Conservation (phyloP, 2,888 invertebrate species). For the Peribatodes rhomboidaria region DNA sequence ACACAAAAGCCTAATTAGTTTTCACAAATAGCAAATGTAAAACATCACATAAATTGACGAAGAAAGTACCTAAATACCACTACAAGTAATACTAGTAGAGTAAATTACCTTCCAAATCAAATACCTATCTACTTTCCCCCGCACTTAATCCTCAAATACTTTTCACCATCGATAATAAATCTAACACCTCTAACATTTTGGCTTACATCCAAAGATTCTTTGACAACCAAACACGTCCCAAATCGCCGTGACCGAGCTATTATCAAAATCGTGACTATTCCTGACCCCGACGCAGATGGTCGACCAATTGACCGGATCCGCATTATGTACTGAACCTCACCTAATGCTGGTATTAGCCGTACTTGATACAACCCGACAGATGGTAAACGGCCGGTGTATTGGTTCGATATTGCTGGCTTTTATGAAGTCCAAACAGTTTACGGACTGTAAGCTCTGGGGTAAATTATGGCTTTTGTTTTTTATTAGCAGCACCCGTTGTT, state of each 20-base stretch:
- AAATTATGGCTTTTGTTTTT: constrained; percentile 13
- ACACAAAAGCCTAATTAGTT: no score
- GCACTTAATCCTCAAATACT: no score
- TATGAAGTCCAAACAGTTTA: constrained; percentile 30
- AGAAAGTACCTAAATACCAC: no score
- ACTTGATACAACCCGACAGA: constrained; percentile 64
- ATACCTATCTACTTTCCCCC: no score
- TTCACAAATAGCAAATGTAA: no score
- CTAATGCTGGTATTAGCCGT: constrained; percentile 64
- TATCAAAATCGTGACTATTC: constrained; percentile 57
- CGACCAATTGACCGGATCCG: constrained; percentile 75
- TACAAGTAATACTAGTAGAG: no score
- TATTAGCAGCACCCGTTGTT: neutral
- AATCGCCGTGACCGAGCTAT: constrained; percentile 64
- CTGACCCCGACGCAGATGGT: constrained; percentile 73
- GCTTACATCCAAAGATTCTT: neutral
- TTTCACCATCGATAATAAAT: no score
- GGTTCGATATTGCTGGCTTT: constrained; percentile 34
- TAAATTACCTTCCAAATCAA: no score
- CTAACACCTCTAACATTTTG: no score
- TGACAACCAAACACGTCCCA: constrained; percentile 33
- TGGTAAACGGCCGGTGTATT: constrained; percentile 53
- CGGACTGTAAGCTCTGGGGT: neutral
- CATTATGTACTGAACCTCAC: constrained; percentile 72
- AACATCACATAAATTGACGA: no score